These are phyloP conservation scores for Neodiprion pinetum DNA, from an alignment of 1,140 invertebrate genomes.

Conservation along the genomic window DNA sequence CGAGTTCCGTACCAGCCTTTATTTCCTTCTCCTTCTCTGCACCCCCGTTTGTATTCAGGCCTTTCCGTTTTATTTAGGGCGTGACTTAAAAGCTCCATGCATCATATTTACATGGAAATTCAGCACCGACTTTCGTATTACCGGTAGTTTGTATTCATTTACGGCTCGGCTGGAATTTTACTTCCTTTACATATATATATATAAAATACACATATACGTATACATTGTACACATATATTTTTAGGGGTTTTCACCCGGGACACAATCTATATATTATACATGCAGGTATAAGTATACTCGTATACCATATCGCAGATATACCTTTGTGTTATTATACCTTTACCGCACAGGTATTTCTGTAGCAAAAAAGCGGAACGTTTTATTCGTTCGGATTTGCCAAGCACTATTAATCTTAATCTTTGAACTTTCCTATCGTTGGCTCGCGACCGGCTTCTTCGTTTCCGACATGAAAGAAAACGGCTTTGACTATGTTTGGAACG, in stretches of 20 bases:
- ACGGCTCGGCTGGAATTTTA: neutral
- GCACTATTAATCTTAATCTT: constrained; percentile 6
- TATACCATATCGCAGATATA: no score
- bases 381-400: neutral
- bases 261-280: no score
- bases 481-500: no score
- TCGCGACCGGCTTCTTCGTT: no score
- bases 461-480: no score
- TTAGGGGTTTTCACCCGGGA: neutral
- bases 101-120: constrained; percentile 8
- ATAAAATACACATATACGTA: no score
- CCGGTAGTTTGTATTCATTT: constrained; percentile 16
- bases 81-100: constrained; percentile 2
- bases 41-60: neutral
- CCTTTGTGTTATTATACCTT: no score
- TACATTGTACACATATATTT: neutral
- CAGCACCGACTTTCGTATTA: constrained; percentile 9
- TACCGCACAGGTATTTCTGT: neutral
- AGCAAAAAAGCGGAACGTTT: neutral
- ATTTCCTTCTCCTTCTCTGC: neutral
- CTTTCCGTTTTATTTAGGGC: neutral
- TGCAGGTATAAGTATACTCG: no score
- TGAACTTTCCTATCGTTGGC: neutral
- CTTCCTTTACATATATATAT: neutral
- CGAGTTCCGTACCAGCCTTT: neutral